A percentile compares a stretch with the other conserved stretches of the same genome.
phyloP scores from a whole-genome alignment of 1,140 invertebrate species.

The Aphelenchoides fujianensis region DNA sequence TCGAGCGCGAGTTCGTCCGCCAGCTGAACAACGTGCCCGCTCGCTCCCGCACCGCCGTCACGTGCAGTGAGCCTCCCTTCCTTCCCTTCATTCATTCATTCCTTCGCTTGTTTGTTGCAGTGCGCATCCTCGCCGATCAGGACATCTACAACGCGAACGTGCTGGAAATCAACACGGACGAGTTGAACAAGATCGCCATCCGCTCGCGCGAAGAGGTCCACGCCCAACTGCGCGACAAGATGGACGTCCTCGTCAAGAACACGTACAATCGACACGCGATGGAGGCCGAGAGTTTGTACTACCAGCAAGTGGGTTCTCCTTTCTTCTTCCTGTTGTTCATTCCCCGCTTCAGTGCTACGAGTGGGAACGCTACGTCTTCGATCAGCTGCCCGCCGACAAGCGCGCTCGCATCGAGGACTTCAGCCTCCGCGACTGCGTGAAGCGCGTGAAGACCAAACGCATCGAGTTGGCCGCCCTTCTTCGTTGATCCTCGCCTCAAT shows the following conservation, averaged over 20 bases:
- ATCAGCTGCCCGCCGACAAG: not conserved
- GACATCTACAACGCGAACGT: constrained; percentile 15
- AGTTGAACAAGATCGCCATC: constrained; percentile 8
- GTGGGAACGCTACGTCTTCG: not conserved
- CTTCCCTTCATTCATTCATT: not conserved
- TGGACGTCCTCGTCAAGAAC: not conserved
- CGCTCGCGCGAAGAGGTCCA: not conserved
- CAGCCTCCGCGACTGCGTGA: constrained; percentile 2
- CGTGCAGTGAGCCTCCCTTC: not conserved
- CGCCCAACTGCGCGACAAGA: not conserved
- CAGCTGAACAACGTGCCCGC: not conserved
- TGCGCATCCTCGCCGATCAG: not conserved
- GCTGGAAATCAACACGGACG: constrained; percentile 1
- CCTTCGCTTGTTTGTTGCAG: not conserved
- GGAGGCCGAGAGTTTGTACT: constrained; percentile 8
- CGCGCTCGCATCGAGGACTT: not conserved
- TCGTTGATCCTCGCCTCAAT: too few species aligned
- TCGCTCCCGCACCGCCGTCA: not conserved
- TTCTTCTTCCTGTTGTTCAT: not conserved
- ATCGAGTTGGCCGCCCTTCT: not conserved
- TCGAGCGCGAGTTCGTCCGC: not conserved
- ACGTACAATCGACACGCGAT: not conserved
- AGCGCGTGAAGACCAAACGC: not conserved
- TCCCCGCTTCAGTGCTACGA: constrained; percentile 1
- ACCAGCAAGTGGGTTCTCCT: not conserved